phyloP scores from a whole-genome alignment of 2,888 invertebrate genomes.

The Stenodera caucasica region DNA sequence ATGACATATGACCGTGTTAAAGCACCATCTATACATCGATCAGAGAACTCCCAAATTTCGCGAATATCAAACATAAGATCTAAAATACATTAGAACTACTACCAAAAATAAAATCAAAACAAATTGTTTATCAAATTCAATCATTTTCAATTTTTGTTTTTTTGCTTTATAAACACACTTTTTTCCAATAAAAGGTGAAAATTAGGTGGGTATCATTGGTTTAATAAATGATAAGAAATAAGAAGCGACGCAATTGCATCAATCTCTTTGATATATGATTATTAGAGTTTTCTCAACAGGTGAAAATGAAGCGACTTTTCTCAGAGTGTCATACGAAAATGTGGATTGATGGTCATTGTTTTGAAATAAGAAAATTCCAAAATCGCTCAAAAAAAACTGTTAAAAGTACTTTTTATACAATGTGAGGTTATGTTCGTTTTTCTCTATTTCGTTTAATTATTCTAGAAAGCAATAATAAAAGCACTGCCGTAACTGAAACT shows the following conservation, averaged over 20 bases:
- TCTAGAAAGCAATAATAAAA: background rate
- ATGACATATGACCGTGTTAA: background rate
- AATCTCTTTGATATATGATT: background rate
- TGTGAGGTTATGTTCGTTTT: slow-evolving; percentile 22
- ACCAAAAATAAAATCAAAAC: too few relatives aligned
- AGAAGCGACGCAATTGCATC: background rate
- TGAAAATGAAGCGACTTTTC: slow-evolving; percentile 19
- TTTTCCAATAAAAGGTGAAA: too few relatives aligned
- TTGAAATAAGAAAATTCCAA: slow-evolving; percentile 36
- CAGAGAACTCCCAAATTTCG: background rate
- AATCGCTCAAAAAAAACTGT: slow-evolving; percentile 16
- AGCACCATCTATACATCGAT: background rate
- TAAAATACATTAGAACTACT: too few relatives aligned
- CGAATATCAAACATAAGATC: too few relatives aligned
- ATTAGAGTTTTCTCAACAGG: background rate
- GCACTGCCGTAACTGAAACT: slow-evolving; percentile 10
- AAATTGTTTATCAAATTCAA: too few relatives aligned
- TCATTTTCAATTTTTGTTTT: too few relatives aligned
- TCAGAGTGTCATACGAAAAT: slow-evolving; percentile 33
- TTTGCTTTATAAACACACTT: too few relatives aligned
- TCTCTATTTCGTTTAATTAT: slow-evolving; percentile 18
- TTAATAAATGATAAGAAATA: background rate
- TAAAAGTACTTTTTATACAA: background rate
- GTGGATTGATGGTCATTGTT: slow-evolving; percentile 53
- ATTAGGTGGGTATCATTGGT: too few relatives aligned